phyloP scores from a whole-genome alignment of 2,888 invertebrate species.

The Hesperia comma region DNA sequence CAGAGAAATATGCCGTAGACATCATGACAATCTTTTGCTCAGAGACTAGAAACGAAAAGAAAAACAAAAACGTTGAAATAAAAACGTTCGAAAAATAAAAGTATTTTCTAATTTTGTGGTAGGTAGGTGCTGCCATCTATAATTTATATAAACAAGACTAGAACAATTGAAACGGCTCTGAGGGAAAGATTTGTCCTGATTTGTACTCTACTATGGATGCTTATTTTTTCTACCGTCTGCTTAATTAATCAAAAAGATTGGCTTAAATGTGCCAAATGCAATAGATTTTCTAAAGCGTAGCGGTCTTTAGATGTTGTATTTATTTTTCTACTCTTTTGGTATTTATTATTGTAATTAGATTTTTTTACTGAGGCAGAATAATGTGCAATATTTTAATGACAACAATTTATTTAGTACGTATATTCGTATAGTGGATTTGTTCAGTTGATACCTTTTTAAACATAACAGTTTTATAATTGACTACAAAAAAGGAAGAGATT shows the following conservation, averaged over 20 bases:
- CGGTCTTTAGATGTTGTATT: conserved; percentile 10
- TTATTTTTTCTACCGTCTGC: conserved; percentile 11
- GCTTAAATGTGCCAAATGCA: conserved; percentile 33
- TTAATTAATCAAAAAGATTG: conserved; percentile 17
- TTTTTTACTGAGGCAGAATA: background rate
- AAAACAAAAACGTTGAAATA: background rate
- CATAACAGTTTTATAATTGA: too few species aligned
- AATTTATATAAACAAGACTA: background rate
- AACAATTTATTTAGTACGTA: background rate
- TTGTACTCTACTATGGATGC: background rate
- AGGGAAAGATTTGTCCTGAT: conserved; percentile 3
- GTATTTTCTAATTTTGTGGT: too few species aligned
- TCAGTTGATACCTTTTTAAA: background rate
- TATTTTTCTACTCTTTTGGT: conserved; percentile 15
- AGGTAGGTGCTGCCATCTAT: background rate
- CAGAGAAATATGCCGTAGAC: background rate
- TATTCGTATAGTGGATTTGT: background rate
- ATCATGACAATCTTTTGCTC: background rate
- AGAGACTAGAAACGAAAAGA: background rate
- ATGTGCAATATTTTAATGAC: conserved; percentile 3
- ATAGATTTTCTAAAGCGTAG: conserved; percentile 26
- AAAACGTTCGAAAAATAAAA: too few species aligned
- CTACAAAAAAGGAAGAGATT: too few species aligned
- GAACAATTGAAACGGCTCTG: background rate
- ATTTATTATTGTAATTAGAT: conserved; percentile 1